Evolutionary conservation across 2,797 vertebrate species (phyloP), one percentile per base, ranked within the genome.

Genomic region (Antrozous pallidus): DNA sequence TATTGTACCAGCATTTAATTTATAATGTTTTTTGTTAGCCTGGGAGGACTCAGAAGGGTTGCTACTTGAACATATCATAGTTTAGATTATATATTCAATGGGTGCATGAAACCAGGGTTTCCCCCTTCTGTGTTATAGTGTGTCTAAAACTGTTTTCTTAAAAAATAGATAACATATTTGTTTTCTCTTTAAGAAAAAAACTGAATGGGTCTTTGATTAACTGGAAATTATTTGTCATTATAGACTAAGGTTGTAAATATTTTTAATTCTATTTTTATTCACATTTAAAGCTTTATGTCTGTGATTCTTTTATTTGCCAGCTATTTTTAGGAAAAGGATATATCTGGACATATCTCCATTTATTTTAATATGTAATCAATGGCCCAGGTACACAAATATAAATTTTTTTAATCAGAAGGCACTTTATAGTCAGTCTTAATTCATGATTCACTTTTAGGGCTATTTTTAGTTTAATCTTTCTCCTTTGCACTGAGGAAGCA

Each of bases 351-450:
- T 12, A 82, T 87, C 82, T 80, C n/a, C 56, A 88, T 69, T 89
- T 65, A 83, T 86, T 74, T 90, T 78, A 81, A 56, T 91, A 42
- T 33, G 0, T 92, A 81, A 77, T 83, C 77, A 94, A 92, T 87
- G 40, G 20, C 22, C 7, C 33, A 51, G 26, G 69, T 78, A 33
- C 1, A 56, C 47, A 24, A 31, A 67, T 51, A 20, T 45, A 20
- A 38, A 36, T 69, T 69, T 83, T 77, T 93, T 73, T 74, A 58
- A 71, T 78, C 13, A 79, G 33, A 85, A 80, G 42, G 6, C 16
- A 83, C 11, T 80, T 81, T 67, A 40, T 6, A 85, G 22, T 17
- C 58, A 94, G 63, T 85, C 58, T 82, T 83, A 91, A 89, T 49
- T 87, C 40, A 73, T 83, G 12, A 91, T 58, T 78, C 18, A 40